Percentiles rank a stretch among this genome's conserved stretches.
Conservation (phyloP, 92 coral and sea anemone species). For the Anthopleura xanthogrammica region DNA sequence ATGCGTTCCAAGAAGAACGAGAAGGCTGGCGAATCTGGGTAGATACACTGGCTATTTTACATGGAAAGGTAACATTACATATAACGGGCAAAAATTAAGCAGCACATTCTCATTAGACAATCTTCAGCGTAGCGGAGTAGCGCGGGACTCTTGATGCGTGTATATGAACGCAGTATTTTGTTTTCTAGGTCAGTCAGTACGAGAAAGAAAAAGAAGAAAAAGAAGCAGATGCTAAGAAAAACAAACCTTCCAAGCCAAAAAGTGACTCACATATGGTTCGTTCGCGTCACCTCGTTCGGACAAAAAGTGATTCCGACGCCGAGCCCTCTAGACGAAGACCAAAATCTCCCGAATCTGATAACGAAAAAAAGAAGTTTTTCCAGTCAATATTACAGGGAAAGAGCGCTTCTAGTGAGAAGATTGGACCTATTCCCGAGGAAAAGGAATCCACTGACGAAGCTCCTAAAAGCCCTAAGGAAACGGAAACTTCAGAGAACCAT, state of each 20-base stretch:
- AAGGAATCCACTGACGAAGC: slow-evolving; percentile 37
- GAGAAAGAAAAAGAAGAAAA: slow-evolving; percentile 44
- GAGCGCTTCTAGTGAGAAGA: slow-evolving; percentile 35
- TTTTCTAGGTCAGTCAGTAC: slow-evolving; percentile 43
- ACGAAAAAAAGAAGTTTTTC: slow-evolving; percentile 81
- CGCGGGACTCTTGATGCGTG: too few relatives aligned
- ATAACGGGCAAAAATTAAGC: too few relatives aligned
- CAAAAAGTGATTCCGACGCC: slow-evolving; percentile 36
- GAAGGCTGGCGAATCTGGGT: slow-evolving; percentile 99
- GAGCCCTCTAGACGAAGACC: slow-evolving; percentile 34
- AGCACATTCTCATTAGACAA: background rate
- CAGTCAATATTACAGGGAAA: slow-evolving; percentile 77
- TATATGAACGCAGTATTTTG: background rate
- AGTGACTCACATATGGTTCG: slow-evolving; percentile 23
- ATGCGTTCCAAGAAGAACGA: slow-evolving; percentile 91
- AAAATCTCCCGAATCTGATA: slow-evolving; percentile 45
- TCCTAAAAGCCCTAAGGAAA: slow-evolving; percentile 13
- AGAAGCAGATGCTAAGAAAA: slow-evolving; percentile 22
- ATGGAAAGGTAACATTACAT: slow-evolving; percentile 69
- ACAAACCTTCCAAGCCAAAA: slow-evolving; percentile 14
- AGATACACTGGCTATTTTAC: slow-evolving; percentile 90
- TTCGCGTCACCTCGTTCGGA: slow-evolving; percentile 21
- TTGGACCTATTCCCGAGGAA: slow-evolving; percentile 60
- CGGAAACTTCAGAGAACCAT: background rate
- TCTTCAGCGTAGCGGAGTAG: too few relatives aligned